Conservation (phyloP, 2,888 invertebrate species). For the Cataglyphis livida region DNA sequence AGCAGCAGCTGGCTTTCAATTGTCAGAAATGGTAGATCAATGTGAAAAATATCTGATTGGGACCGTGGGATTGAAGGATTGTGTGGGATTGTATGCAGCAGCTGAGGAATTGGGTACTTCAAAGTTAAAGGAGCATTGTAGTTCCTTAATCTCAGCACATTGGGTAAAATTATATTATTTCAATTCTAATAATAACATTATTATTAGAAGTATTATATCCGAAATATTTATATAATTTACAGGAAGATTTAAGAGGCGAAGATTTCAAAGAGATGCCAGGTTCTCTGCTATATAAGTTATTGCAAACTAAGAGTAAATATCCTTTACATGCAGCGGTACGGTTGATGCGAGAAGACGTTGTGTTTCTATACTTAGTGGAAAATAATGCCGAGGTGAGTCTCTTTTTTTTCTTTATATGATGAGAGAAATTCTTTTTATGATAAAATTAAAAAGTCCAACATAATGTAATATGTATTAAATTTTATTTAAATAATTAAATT, state of each 20-base stretch:
- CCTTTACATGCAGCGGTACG: constrained; percentile 96
- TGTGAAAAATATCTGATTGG: constrained; percentile 96
- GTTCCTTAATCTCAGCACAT: constrained; percentile 95
- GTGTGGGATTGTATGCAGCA: constrained; percentile 95
- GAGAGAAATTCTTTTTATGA: not conserved
- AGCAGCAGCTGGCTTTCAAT: constrained; percentile 92
- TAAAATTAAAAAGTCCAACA: constrained; percentile 3
- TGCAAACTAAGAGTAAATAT: constrained; percentile 95
- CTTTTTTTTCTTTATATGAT: not conserved
- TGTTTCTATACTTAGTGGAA: constrained; percentile 97
- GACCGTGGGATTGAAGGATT: constrained; percentile 92
- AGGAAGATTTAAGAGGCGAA: constrained; percentile 90
- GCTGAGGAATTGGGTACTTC: constrained; percentile 96
- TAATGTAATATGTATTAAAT: not conserved
- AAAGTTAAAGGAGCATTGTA: constrained; percentile 94
- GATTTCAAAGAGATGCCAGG: constrained; percentile 98
- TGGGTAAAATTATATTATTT: constrained; percentile 88
- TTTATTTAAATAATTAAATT: constrained; percentile 18
- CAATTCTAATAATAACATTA: not conserved
- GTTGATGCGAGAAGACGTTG: constrained; percentile 96
- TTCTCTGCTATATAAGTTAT: constrained; percentile 94
- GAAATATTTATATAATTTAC: constrained; percentile 58
- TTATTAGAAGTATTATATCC: not conserved
- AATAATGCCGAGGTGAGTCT: constrained; percentile 94
- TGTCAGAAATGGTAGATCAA: constrained; percentile 90